Base-by-base conservation (phyloP, 1,140 invertebrate genomes). In the Rhynchophorus ferrugineus region DNA sequence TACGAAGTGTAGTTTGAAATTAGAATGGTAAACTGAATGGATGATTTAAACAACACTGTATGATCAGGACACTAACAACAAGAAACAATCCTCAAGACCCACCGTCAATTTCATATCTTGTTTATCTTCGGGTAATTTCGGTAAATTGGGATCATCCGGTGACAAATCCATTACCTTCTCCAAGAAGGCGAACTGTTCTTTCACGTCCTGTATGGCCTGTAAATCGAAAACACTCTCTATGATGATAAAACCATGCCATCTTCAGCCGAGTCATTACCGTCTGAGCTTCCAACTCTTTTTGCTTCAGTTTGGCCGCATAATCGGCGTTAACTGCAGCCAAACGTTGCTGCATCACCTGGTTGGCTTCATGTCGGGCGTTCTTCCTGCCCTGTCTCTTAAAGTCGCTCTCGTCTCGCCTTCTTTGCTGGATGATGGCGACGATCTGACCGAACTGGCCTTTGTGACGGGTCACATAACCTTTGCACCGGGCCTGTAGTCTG, bases 401-500 rank as follows among this genome's bases (percentile, higher is more conserved):
- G 7, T 76, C 71, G 22, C 68, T 62, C 62, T 86, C 83, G 58
- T 87, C 84, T 42, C 79, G 46, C 11, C 53, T 69, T 46, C 77
- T 70, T 14, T 83, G 65, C 11, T 72, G 61, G 9, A 80, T 67
- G 8, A 81, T 76, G 63, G 82, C 78, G 41, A 64, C 62, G 21
- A 73, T 61, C 53, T 64, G 64, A 5, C 64, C 65, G 11, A 68
- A 56, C 36, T 64, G 64, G 47, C 62, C 70, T 43, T 70, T 58
- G 21, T 68, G 69, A 43, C 89, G 75, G 0, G 83, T 75, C 37
- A 92, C 65, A 61, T 82, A 85, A 1, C 90, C 91, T 48, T 82
- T 81, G 63, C 81, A 83, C 17, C 73, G 62, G 6, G 87, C 81
- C 82, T 94, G 82, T 8, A 87, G 67, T 56, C 71, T 70, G 9